Base-by-base conservation (phyloP, 2,797 vertebrate genomes). In the Sebastes taczanowskii region DNA sequence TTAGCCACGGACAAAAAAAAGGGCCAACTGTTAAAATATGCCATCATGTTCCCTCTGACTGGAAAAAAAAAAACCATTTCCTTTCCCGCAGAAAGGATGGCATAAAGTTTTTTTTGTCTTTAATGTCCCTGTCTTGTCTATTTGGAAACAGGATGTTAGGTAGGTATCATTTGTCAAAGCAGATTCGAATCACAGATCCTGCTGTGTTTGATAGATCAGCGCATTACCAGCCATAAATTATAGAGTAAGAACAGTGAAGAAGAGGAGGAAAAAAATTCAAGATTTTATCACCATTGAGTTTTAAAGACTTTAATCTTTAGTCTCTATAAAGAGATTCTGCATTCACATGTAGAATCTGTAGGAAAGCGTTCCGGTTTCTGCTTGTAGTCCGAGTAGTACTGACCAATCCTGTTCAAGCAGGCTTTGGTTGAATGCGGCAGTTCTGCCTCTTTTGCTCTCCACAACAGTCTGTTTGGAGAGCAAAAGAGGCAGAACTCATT, bases 21-120 rank as follows among this genome's bases (percentile, higher is more conserved):
- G 84, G 88, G 84, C 82, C 90, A 93, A 92, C 89, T 94, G 91
- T 92, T 95, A 92, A 95, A 93, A 95, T 95, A 95, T 95, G 93
- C 93, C 91, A 88, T 86, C 87, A 89, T 90, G 92, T 86, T 92
- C 84, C 71, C 56, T 82, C 63, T 72, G 77, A 88, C 72, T 74
- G 78, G 73, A 76, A 85, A 69, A 63, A 78, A 78, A 83, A 85
- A 79, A 23, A 71, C 46, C 5, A 82, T 88, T 88, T 88, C 14
- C 20, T 81, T 69, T 71, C 23, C 65, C 80, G 58, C 53, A 81
- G 71, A 81, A 78, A 82, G 27, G 35, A 67, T 67, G 59, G 29
- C 10, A 20, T 23, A 11, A 69, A 60, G 64, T 71, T 78, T 38
- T n/a, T 81, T 60, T 53, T 30, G 42, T 29, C 11, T 10, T 20